Evolutionary conservation across 2,113 vertebrate species (phyloP), one percentile per base, ranked within the genome.

Genomic region (Carettochelys insculpta): DNA sequence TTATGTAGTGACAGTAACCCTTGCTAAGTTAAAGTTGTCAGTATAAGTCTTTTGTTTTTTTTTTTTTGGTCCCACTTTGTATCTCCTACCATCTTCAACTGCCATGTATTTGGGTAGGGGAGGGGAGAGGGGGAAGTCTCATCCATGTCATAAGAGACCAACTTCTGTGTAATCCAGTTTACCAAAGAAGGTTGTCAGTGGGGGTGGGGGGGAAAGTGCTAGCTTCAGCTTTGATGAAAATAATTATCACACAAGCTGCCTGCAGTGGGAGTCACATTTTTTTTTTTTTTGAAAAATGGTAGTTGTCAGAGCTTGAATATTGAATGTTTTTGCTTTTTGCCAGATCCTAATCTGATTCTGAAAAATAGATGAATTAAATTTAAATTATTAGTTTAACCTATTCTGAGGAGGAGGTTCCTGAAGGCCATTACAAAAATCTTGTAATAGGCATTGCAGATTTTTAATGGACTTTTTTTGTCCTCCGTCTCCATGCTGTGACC

Each of bases 201-300:
- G 68, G n/a, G n/a, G n/a, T n/a, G 48, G 11, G 48, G n/a, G 14
- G 27, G 45, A 73, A 73, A 73, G 7, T 5, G 14, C 41, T 43
- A 43, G 13, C 12, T 25, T 73, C 38, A 27, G 41, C 38, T 56
- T 87, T 86, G 87, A 13, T 58, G 52, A 50, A 91, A 29, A 83
- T 78, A 92, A 76, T 47, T 25, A 71, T 29, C n/a, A 77, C 52
- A 11, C 7, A 51, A 75, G 38, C 0, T 90, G 58, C 20, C 83
- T 92, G 43, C 84, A 85, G 73, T 43, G 38, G 43, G 61, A 65
- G 61, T 45, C 78, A 19, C 25, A 16, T 2, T 0, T 50, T n/a
- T n/a, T 31, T 79, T 68, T 22, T 77, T 93, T 90, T 80, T 8
- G 43, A 16, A 43, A 81, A 86, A 4, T n/a, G 61, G n/a, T 71